Percentiles rank a stretch among this genome's conserved stretches.
Evolutionary conservation across 2,888 invertebrate species (phyloP).

Genomic region (Antheraea yamamai): DNA sequence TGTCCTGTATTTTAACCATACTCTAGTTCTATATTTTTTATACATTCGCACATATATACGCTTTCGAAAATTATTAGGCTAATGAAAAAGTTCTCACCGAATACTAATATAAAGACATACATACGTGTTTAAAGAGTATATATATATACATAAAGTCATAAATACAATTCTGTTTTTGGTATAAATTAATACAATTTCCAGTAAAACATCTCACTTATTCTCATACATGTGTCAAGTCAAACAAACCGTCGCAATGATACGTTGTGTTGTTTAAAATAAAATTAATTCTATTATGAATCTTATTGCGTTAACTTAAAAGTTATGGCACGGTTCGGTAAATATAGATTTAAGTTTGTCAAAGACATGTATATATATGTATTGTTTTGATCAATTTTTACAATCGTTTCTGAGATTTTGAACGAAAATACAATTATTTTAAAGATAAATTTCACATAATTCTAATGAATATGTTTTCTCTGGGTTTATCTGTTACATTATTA

Average conservation of each 20-base stretch:
- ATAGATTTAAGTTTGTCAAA: not conserved
- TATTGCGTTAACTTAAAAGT: not conserved
- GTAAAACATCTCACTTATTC: not conserved
- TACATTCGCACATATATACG: no score
- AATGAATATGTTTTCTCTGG: not conserved
- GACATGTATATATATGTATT: not conserved
- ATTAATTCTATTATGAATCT: not conserved
- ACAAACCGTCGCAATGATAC: not conserved
- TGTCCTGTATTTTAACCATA: no score
- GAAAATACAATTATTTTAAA: not conserved
- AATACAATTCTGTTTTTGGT: not conserved
- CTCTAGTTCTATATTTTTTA: no score
- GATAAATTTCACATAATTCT: not conserved
- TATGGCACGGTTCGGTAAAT: not conserved
- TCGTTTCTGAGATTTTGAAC: not conserved
- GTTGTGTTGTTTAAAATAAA: not conserved
- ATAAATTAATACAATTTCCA: slow-evolving; percentile 2
- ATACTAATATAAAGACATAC: not conserved
- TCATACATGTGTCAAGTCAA: not conserved
- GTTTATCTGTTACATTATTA: not conserved
- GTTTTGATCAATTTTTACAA: not conserved
- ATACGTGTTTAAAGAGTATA: not conserved
- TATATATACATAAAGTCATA: not conserved
- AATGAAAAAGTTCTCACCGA: no score
- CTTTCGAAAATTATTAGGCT: no score